Evolutionary conservation across 2,113 vertebrate genomes (phyloP), one percentile per base, ranked within the genome.

Genomic region (Clarias magur): DNA sequence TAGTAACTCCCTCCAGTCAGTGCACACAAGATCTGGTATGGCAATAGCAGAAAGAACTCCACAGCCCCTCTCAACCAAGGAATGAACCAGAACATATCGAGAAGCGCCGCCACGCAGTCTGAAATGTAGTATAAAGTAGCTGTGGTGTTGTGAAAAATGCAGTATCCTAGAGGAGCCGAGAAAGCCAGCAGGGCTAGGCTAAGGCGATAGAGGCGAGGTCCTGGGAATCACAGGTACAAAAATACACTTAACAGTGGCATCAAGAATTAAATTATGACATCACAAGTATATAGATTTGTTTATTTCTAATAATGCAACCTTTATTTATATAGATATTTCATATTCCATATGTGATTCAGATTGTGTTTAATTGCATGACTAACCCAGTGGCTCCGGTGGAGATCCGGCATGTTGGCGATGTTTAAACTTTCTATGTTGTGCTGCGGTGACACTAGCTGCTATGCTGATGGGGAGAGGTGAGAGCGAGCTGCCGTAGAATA

Each of bases 401-500:
- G 10, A 87, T 63, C 76, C 85, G 21, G 88, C 75, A 1, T 84
- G 63, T 3, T 0, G 80, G 0, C 48, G 88, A 42, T 87, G 34
- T 91, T 96, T 97, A 90, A 96, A 96, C 19, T 73, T 87, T 68
- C 95, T 92, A 89, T 97, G 90, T 17, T 95, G 94, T 84, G 95
- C 91, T 63, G 97, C 96, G 0, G 94, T 93, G 19, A 96, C 38
- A 81, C 94, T 96, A 70, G 96, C 96, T 1, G 94, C 95, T 88
- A 98, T 70, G 89, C 96, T 98, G 89, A 96, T 93, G 65, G 97
- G 97, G 59, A 99, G 92, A 86, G 96, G 95, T 0, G 95, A 96
- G 78, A 97, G 89, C 53, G 91, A 90, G 88, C 93, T 94, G 83
- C 97, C 96, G 21, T 97, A 97, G 91, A 98, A 98, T 83, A 98